A percentile compares a stretch with the other conserved stretches of the same genome.
phyloP scores from a whole-genome alignment of 2,113 vertebrate genomes.

The Centropus bengalensis region DNA sequence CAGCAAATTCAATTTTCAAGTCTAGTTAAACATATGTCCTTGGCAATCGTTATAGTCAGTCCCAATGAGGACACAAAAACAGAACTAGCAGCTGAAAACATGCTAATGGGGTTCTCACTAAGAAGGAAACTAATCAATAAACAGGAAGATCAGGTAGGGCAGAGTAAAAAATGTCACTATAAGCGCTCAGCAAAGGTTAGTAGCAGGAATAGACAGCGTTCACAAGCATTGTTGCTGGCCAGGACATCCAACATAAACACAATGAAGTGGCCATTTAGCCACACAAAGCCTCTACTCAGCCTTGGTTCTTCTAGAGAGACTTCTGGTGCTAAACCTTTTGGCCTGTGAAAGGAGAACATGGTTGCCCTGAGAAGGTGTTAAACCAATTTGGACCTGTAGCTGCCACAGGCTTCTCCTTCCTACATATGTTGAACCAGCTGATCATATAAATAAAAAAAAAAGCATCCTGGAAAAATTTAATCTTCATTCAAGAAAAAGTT shows the following conservation, averaged over 20 bases:
- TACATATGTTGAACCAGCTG: background rate
- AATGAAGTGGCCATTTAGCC: background rate
- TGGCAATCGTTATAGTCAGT: background rate
- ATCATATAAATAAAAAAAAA: background rate
- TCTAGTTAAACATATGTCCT: background rate
- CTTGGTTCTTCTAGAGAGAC: background rate
- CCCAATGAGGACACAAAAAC: background rate
- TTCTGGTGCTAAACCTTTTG: background rate
- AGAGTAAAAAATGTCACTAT: background rate
- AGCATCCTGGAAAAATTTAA: background rate
- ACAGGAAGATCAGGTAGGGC: background rate
- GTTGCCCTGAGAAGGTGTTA: background rate
- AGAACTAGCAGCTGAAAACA: background rate
- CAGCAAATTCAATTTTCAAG: background rate
- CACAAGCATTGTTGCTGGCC: background rate
- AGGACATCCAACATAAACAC: background rate
- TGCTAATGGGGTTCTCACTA: background rate
- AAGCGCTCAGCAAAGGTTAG: background rate
- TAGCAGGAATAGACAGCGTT: background rate
- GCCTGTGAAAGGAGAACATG: accelerated
- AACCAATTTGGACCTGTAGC: background rate
- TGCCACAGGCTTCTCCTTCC: background rate
- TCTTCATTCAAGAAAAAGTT: background rate
- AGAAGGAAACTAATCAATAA: background rate
- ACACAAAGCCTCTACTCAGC: background rate